Percentiles rank a stretch among this genome's conserved stretches.
These are phyloP conservation scores for Drosophila kambysellisi DNA, from an alignment of 2,888 invertebrate species.

Conservation along the genomic window DNA sequence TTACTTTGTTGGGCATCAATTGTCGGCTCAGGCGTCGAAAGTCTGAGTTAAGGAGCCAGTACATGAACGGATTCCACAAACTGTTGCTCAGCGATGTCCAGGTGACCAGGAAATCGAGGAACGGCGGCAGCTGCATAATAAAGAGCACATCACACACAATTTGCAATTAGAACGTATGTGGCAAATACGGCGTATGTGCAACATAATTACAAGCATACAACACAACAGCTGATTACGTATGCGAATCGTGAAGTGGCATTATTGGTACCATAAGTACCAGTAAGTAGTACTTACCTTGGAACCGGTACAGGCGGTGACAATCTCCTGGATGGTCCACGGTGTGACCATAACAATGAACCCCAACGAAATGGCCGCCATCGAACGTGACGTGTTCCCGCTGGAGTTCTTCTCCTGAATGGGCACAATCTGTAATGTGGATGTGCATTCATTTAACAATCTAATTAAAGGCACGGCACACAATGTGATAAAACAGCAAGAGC, in stretches of 20 bases:
- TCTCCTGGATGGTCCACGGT: slow-evolving; percentile 96
- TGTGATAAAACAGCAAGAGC: not conserved
- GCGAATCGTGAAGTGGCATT: slow-evolving; percentile 28
- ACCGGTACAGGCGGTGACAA: slow-evolving; percentile 95
- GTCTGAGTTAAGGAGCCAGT: slow-evolving; percentile 94
- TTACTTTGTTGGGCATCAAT: slow-evolving; percentile 91
- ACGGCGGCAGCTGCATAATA: slow-evolving; percentile 89
- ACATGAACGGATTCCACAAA: slow-evolving; percentile 96
- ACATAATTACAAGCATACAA: slow-evolving; percentile 7
- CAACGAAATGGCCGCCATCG: slow-evolving; percentile 96
- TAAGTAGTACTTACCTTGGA: slow-evolving; percentile 87
- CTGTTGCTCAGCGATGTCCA: slow-evolving; percentile 95
- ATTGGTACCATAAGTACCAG: not conserved
- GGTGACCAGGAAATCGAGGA: slow-evolving; percentile 93
- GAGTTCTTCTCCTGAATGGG: slow-evolving; percentile 86
- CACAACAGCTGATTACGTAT: slow-evolving; percentile 58
- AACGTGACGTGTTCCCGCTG: slow-evolving; percentile 92
- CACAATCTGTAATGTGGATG: slow-evolving; percentile 75
- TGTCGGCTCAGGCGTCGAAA: slow-evolving; percentile 93
- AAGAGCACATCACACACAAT: not conserved
- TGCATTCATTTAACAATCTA: slow-evolving; percentile 21
- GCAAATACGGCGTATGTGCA: slow-evolving; percentile 40
- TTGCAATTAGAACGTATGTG: slow-evolving; percentile 35
- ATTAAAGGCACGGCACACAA: slow-evolving; percentile 27
- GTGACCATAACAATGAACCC: slow-evolving; percentile 96